Evolutionary conservation across 2,113 vertebrate genomes (phyloP).

Genomic region (Polyodon spathula): DNA sequence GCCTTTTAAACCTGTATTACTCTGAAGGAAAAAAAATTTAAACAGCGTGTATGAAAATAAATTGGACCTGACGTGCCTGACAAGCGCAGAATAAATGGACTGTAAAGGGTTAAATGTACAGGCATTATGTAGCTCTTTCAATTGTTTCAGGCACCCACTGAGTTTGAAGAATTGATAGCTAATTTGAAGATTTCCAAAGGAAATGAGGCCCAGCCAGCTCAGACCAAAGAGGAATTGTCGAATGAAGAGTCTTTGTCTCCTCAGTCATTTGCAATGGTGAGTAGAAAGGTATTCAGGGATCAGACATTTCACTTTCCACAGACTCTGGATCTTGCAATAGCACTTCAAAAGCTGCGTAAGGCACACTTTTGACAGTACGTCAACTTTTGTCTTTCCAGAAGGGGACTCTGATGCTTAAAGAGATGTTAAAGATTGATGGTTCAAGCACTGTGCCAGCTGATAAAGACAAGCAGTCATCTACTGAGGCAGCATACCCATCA

Average conservation of each 20-base stretch:
- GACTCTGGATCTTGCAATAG: too few species aligned
- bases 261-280: conserved; percentile 91
- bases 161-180: conserved; percentile 79
- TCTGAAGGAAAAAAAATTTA: too few species aligned
- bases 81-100: too few species aligned
- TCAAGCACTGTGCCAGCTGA: conserved; percentile 45
- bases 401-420: conserved; percentile 89
- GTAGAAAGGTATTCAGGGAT: neutral
- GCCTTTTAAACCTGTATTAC: too few species aligned
- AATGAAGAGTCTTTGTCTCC: conserved; percentile 79
- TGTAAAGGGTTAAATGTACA: too few species aligned
- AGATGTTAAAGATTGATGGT: conserved; percentile 92
- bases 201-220: conserved; percentile 45
- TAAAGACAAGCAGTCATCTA: conserved; percentile 40
- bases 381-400: conserved; percentile 55
- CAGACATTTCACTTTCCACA: too few species aligned
- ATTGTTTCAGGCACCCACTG: conserved; percentile 49
- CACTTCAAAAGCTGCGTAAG: too few species aligned
- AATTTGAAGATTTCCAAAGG: conserved; percentile 72
- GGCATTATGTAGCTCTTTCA: too few species aligned
- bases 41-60: too few species aligned
- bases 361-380: neutral
- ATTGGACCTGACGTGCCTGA: too few species aligned
- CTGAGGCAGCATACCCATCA: conserved; percentile 23
- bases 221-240: conserved; percentile 36